These are phyloP conservation scores for Acanthosepion esculentum DNA, from an alignment of 2,888 invertebrate species.

Conservation along the genomic window DNA sequence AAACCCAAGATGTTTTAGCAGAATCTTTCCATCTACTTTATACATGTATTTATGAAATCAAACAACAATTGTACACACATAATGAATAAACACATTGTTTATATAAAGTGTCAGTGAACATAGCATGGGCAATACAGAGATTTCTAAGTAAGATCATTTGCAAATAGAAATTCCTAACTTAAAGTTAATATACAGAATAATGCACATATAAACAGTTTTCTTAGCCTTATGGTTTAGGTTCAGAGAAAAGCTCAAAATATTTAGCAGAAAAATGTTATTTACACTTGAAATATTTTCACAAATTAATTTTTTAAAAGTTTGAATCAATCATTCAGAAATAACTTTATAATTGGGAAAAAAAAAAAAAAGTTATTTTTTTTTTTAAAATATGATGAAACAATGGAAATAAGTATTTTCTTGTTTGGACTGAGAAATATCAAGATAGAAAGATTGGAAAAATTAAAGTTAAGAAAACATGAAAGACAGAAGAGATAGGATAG, in stretches of 20 bases:
- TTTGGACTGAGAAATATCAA: constrained; percentile 6
- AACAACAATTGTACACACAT: background rate
- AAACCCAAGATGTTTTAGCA: background rate
- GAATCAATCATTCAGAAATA: background rate
- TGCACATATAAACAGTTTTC: background rate
- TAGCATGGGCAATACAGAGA: constrained; percentile 12
- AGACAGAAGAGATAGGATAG: constrained; percentile 37
- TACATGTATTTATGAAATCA: background rate
- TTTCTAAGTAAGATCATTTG: background rate
- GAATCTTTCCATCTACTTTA: background rate
- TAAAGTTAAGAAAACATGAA: background rate
- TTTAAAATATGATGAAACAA: background rate
- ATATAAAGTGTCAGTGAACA: background rate
- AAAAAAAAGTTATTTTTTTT: too few relatives aligned
- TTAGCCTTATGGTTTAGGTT: background rate
- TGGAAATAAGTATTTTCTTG: background rate
- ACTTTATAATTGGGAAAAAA: background rate
- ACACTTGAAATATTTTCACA: background rate
- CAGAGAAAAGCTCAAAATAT: background rate
- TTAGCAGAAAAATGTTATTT: background rate
- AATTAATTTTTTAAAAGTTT: background rate
- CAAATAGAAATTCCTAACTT: background rate
- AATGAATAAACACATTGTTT: background rate
- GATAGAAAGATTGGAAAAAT: background rate
- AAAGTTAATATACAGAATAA: too few relatives aligned